Base-by-base conservation (phyloP, 2,113 vertebrate species). In the Clinocottus analis region DNA sequence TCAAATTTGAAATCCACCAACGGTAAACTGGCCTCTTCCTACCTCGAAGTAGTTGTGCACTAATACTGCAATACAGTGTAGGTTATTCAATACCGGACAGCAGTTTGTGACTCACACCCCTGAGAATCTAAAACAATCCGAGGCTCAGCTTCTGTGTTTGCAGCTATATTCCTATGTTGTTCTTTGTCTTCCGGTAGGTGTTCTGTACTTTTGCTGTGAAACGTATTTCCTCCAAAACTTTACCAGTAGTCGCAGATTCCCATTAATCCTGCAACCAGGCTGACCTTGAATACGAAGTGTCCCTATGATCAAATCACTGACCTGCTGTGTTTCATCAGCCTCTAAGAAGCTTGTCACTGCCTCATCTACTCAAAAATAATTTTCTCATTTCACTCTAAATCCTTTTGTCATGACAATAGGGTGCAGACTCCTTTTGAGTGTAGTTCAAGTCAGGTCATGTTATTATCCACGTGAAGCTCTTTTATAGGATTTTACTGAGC, bases 341-440 rank as follows among this genome's bases (percentile, higher is more conserved):
- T 63, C 19, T 72, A 80, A 87, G 60, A 84, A 58, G 77, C 73
- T 68, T 72, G 78, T 80, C 78, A 35, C 64, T 4, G 29, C 31
- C 51, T 85, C 75, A 82, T 84, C 56, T 43, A 60, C 63, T 49
- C 39, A 0, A 79, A 88, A 84, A 81, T 21, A 72, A 71, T 63
- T 63, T 90, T 78, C 72, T 90, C 66, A 72, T 88, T 88, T 80
- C 63, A 68, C 65, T 72, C 65, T 73, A 79, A 90, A 86, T 83
- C 83, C 16, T 43, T 84, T 85, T 56, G 78, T 80, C 72, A 71
- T 9, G 65, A 85, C 60, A 80, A 45, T 14, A 58, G 56, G 7
- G 72, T 70, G 29, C 19, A 21, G 33, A 35, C 73, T 78, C 55
- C 23, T 85, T 31, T 31, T 75, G 79, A 73, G 63, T 43, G 64